phyloP scores from a whole-genome alignment of 2,113 vertebrate genomes.

The Dissostichus mawsoni region DNA sequence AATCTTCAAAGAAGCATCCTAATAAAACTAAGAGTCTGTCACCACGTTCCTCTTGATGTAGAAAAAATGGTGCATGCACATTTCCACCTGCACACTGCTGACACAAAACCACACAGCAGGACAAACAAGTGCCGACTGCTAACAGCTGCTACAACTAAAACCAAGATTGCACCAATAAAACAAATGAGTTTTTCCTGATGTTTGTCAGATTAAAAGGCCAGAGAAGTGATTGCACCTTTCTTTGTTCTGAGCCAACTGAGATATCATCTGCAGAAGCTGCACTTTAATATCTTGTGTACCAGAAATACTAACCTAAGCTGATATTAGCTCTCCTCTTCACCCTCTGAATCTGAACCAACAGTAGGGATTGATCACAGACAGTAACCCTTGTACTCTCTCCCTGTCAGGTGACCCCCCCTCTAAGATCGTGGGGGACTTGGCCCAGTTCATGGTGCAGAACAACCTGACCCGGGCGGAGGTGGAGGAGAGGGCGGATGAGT shows the following conservation, averaged over 20 bases:
- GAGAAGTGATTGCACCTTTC: slow-evolving; percentile 1
- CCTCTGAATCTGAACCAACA: not conserved
- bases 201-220: slow-evolving; percentile 17
- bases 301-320: not conserved
- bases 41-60: slow-evolving; percentile 11
- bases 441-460: slow-evolving; percentile 99
- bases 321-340: not conserved
- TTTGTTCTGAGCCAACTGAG: not conserved
- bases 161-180: slow-evolving; percentile 18
- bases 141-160: not conserved
- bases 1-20: slow-evolving; percentile 50
- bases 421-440: slow-evolving; percentile 96
- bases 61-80: slow-evolving; percentile 2
- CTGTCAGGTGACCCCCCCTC: slow-evolving; percentile 92
- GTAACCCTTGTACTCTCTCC: not conserved
- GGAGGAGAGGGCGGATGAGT: slow-evolving; percentile 91
- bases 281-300: not conserved
- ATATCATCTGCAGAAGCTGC: slow-evolving; percentile 2
- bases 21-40: slow-evolving; percentile 46
- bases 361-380: not conserved
- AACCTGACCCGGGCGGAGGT: slow-evolving; percentile 86
- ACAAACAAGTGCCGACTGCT: not conserved
- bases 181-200: not conserved
- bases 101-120: slow-evolving; percentile 25
- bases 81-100: not conserved